A percentile compares a stretch with the other conserved stretches of the same genome.
phyloP scores from a whole-genome alignment of 64 coral and sea anemone genomes.

The Montipora capricornis region DNA sequence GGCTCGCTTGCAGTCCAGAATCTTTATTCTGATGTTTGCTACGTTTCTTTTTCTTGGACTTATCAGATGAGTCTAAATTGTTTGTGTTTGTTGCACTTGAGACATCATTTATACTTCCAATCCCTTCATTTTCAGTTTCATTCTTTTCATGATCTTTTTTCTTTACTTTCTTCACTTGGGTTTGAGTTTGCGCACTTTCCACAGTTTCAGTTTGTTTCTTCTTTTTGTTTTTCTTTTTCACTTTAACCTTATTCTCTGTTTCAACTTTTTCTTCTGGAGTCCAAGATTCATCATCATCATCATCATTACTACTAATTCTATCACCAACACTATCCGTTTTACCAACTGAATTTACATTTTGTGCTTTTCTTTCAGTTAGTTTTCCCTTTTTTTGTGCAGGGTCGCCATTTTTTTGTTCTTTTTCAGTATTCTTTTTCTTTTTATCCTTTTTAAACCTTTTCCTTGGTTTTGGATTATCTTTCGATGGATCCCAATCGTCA shows the following conservation, averaged over 20 bases:
- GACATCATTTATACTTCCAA: not conserved
- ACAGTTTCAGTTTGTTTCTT: conserved; percentile 16
- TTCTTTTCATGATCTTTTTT: not conserved
- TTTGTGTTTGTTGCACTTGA: not conserved
- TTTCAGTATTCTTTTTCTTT: conserved; percentile 55
- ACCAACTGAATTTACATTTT: not conserved
- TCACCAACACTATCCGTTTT: not conserved
- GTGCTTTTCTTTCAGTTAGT: not conserved
- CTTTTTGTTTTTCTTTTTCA: not conserved
- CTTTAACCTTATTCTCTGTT: conserved; percentile 3
- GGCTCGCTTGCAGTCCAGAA: not conserved
- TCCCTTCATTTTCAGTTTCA: not conserved
- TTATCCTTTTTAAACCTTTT: conserved; percentile 63
- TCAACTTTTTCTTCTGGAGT: conserved; percentile 41
- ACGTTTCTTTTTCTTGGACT: not conserved
- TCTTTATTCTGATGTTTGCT: not conserved
- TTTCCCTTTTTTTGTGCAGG: conserved; percentile 7
- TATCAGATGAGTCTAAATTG: not conserved
- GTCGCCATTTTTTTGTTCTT: conserved; percentile 7
- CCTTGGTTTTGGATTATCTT: conserved; percentile 68
- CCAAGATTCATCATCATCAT: conserved; percentile 50
- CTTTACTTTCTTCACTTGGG: conserved; percentile 28
- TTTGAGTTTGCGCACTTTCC: conserved; percentile 37
- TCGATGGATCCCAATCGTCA: conserved; percentile 90
- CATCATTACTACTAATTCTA: not conserved